A percentile compares a stretch with the other conserved stretches of the same genome.
Conservation (phyloP, 2,888 invertebrate genomes). For the Platycheirus rosarum region DNA sequence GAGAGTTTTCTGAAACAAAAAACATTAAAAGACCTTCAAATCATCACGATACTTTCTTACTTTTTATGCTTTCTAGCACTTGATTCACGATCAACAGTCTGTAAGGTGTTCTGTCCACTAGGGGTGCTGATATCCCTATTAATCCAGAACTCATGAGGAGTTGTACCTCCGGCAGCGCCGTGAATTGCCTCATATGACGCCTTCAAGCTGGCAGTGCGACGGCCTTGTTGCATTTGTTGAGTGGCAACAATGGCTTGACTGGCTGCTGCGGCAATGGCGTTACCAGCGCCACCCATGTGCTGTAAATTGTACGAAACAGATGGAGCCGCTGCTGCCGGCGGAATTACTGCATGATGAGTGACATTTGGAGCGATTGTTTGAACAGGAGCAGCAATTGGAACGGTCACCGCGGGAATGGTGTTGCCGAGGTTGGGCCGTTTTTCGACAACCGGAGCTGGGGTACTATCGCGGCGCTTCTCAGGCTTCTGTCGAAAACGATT, state of each 20-base stretch:
- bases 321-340: constrained; percentile 77
- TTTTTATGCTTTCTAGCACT: constrained; percentile 86
- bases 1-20: constrained; percentile 77
- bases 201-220: constrained; percentile 95
- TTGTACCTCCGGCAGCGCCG: constrained; percentile 86
- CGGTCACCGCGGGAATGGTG: constrained; percentile 73
- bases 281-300: constrained; percentile 93
- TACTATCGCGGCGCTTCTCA: constrained; percentile 90
- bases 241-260: constrained; percentile 98
- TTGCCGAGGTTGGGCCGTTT: constrained; percentile 79
- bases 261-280: constrained; percentile 96
- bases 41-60: constrained; percentile 77
- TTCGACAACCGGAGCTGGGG: constrained; percentile 79
- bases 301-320: constrained; percentile 88
- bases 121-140: constrained; percentile 86
- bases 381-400: constrained; percentile 79
- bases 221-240: constrained; percentile 97
- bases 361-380: constrained; percentile 78
- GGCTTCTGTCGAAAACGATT: constrained; percentile 86
- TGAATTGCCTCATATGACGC: constrained; percentile 96
- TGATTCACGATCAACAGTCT: constrained; percentile 86
- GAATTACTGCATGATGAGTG: constrained; percentile 79
- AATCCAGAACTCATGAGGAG: constrained; percentile 87
- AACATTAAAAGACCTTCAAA: too few species aligned
- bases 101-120: constrained; percentile 88